phyloP scores from a whole-genome alignment of 2,797 vertebrate species.

The Acanthurus tractus region DNA sequence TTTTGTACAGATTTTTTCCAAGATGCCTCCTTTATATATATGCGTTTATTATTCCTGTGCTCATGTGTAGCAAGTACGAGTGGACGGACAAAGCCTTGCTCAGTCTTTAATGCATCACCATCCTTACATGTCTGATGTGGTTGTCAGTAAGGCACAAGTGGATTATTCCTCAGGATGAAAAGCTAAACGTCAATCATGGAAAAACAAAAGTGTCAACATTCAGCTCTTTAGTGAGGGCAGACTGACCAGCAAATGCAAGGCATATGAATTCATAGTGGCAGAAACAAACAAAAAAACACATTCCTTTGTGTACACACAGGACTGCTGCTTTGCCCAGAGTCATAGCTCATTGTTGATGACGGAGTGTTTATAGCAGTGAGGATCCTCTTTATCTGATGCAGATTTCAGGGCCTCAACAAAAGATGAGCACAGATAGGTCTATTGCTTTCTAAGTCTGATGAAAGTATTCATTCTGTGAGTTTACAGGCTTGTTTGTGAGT shows the following conservation, averaged over 20 bases:
- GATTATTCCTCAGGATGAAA: conserved; percentile 91
- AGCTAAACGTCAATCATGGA: conserved; percentile 81
- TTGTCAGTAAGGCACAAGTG: conserved; percentile 93
- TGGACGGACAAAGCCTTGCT: conserved; percentile 29
- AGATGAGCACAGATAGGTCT: conserved; percentile 53
- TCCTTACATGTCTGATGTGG: conserved; percentile 78
- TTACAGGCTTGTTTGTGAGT: conserved; percentile 12
- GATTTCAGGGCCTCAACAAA: conserved; percentile 61
- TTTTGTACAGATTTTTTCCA: conserved; percentile 54
- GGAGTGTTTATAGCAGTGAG: conserved; percentile 34
- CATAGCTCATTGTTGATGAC: conserved; percentile 53
- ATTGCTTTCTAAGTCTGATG: conserved; percentile 65
- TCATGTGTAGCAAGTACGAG: conserved; percentile 49
- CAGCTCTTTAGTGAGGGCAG: conserved; percentile 53
- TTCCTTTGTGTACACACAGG: conserved; percentile 42
- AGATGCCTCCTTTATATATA: not conserved
- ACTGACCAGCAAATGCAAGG: conserved; percentile 60
- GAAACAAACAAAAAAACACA: conserved; percentile 55
- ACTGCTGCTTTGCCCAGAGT: conserved; percentile 13
- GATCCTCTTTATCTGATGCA: conserved; percentile 82
- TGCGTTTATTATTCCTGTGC: conserved; percentile 51
- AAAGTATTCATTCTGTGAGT: conserved; percentile 7
- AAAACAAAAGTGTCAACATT: conserved; percentile 70
- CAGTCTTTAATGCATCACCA: conserved; percentile 69
- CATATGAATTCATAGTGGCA: conserved; percentile 52